Conservation (phyloP, 2,888 invertebrate species). For the Sialis fuliginosa region DNA sequence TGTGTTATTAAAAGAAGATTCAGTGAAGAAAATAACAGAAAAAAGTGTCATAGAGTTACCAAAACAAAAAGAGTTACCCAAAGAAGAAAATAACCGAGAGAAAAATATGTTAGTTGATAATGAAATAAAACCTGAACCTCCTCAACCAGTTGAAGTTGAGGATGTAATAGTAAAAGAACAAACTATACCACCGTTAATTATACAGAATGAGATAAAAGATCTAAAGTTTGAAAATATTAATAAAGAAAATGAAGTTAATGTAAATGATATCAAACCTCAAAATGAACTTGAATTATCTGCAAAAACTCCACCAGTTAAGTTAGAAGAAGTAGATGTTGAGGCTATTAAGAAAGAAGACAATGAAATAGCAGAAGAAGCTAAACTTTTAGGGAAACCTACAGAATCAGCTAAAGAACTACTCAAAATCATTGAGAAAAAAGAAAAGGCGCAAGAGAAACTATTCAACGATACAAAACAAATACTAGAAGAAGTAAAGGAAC, state of each 20-base stretch:
- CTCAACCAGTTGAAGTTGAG: constrained; percentile 21
- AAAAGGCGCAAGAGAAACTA: constrained; percentile 46
- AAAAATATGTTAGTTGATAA: constrained; percentile 4
- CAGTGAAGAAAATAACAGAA: too few relatives aligned
- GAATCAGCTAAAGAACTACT: constrained; percentile 26
- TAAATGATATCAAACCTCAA: constrained; percentile 9
- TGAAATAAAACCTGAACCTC: constrained; percentile 16
- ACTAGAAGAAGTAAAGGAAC: constrained; percentile 37
- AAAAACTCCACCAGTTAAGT: neutral
- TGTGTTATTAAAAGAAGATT: constrained; percentile 3
- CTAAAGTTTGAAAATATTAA: constrained; percentile 8
- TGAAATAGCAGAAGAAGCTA: constrained; percentile 23
- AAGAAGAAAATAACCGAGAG: neutral
- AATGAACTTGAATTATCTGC: constrained; percentile 4
- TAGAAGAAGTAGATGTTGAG: constrained; percentile 1
- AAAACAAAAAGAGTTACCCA: neutral
- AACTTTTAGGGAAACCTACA: constrained; percentile 18
- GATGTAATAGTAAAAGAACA: constrained; percentile 11
- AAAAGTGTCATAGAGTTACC: neutral
- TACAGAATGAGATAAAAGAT: constrained; percentile 12
- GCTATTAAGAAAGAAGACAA: constrained; percentile 21
- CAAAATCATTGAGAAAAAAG: constrained; percentile 47
- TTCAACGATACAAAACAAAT: constrained; percentile 48
- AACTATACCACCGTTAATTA: constrained; percentile 10
- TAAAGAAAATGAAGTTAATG: constrained; percentile 9